These are phyloP conservation scores for Cynocephalus volans DNA, from an alignment of 2,113 vertebrate species.

Conservation along the genomic window DNA sequence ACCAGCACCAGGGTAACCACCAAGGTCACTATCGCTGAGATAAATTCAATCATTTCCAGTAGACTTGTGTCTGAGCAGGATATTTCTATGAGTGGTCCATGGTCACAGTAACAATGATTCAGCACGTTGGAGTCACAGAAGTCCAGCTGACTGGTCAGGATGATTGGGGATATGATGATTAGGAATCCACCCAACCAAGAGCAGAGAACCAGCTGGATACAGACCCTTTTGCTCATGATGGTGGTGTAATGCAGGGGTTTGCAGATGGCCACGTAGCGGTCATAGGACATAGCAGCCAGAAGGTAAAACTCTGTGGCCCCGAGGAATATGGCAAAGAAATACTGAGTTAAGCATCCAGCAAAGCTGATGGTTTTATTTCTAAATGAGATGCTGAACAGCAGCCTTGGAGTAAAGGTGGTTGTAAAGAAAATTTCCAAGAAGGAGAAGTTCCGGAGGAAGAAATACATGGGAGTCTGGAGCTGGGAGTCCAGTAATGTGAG, in stretches of 20 bases:
- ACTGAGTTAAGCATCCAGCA: slow-evolving; percentile 76
- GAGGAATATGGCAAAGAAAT: slow-evolving; percentile 71
- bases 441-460: slow-evolving; percentile 77
- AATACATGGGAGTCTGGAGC: slow-evolving; percentile 71
- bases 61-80: slow-evolving; percentile 64
- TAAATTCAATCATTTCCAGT: slow-evolving; percentile 62
- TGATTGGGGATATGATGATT: slow-evolving; percentile 52
- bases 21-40: neutral
- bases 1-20: no score
- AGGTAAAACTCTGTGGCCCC: slow-evolving; percentile 77
- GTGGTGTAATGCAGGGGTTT: slow-evolving; percentile 76
- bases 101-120: slow-evolving; percentile 63
- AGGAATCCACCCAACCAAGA: slow-evolving; percentile 70
- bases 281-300: slow-evolving; percentile 84
- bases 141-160: slow-evolving; percentile 57
- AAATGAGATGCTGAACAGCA: slow-evolving; percentile 60
- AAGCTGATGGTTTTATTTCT: slow-evolving; percentile 67
- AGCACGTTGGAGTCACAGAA: slow-evolving; percentile 74
- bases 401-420: slow-evolving; percentile 56
- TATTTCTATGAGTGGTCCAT: slow-evolving; percentile 57
- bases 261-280: slow-evolving; percentile 82
- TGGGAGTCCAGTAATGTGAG: slow-evolving; percentile 65
- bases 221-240: slow-evolving; percentile 76
- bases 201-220: slow-evolving; percentile 63
- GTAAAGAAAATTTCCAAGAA: slow-evolving; percentile 79